Evolutionary conservation across 2,113 vertebrate genomes (phyloP), one percentile per base, ranked within the genome.

Genomic region (Dipodomys merriami): DNA sequence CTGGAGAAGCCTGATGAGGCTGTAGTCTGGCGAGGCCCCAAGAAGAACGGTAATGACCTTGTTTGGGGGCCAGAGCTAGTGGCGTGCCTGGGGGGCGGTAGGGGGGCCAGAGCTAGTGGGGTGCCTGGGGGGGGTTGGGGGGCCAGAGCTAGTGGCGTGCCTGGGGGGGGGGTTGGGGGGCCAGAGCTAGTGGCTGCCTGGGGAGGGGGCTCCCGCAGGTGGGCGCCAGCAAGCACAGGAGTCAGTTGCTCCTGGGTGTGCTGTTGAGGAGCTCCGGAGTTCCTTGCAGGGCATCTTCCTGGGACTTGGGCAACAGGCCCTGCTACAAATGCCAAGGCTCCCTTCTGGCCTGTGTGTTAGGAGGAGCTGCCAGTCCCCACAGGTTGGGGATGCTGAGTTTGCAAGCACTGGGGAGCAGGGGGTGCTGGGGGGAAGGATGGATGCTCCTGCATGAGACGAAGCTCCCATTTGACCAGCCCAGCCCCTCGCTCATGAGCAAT

Each of bases 11-110:
- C 98, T 0, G 99, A 99, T 1, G 99, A 99, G 8, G 99, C 99
- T 0, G 98, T 99, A 95, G 98, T 99, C 49, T 99, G 99, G 99
- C 99, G 99, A 95, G 99, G 99, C 23, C 99, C 99, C 86, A 99
- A 99, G 97, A 99, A 99, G 96, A 99, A 98, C 0, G 99, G 99
- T 99, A 85, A 83, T 5, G 6, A 2, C 39, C 1, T 9, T 25
- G 9, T 7, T 5, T 27, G 27, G 9, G 22, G 22, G 1, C 3
- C 23, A 3, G 53, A 23, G 1, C 71, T 10, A 77, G 11, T 11
- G 19, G 35, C n/a, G 20, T 46, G 25, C 29, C 3, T 69, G 6
- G 65, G 25, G 27, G n/a, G n/a, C n/a, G n/a, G n/a, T n/a, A n/a
- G n/a, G n/a, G n/a, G n/a, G n/a, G n/a, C n/a, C n/a, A n/a, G n/a